Percentiles rank a stretch among this genome's conserved stretches.
These are phyloP conservation scores for Drosophila watanabei DNA, from an alignment of 1,140 invertebrate genomes.

Conservation along the genomic window DNA sequence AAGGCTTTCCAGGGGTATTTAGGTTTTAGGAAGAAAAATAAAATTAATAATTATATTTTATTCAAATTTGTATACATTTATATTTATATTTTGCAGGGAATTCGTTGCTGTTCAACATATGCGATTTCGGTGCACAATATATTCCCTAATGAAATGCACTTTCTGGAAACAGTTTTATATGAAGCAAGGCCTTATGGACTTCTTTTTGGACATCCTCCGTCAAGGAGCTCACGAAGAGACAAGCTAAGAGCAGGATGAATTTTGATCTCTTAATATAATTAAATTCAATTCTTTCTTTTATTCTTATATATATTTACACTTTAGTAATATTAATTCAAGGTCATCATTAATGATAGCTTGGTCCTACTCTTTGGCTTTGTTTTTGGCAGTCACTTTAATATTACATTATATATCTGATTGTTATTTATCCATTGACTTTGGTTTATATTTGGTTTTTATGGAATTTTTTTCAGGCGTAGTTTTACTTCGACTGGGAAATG, in stretches of 20 bases:
- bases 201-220: conserved; percentile 26
- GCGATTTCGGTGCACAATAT: conserved; percentile 96
- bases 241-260: neutral
- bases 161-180: conserved; percentile 95
- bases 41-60: too few relatives aligned
- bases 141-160: conserved; percentile 93
- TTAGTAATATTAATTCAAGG: neutral
- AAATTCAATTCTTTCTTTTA: neutral
- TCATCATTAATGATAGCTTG: neutral
- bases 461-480: neutral
- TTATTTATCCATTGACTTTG: neutral
- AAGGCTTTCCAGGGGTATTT: too few relatives aligned
- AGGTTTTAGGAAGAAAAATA: too few relatives aligned
- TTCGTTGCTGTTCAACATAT: conserved; percentile 94
- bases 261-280: neutral
- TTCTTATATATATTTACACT: neutral
- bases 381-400: conserved; percentile 22
- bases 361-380: conserved; percentile 50
- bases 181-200: conserved; percentile 92
- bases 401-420: neutral
- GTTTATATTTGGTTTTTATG: neutral
- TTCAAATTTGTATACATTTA: neutral
- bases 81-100: conserved; percentile 87
- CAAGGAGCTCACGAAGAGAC: neutral
- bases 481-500: neutral